Base-by-base conservation (phyloP, 2,113 vertebrate species). In the Pelecanoides urinatrix region DNA sequence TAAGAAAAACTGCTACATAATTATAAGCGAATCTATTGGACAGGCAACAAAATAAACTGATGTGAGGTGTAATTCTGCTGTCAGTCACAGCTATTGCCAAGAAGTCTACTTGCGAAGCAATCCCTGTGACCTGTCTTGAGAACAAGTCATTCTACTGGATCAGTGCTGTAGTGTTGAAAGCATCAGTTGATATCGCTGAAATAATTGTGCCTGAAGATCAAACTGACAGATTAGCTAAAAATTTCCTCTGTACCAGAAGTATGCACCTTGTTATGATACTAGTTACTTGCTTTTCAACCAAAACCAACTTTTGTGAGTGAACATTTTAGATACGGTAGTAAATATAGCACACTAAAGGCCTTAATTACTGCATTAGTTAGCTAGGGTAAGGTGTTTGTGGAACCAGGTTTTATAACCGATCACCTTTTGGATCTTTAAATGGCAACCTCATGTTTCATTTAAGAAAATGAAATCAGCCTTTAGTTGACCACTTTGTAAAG, bases 71-170 rank as follows among this genome's bases (percentile, higher is more conserved):
- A 91, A 84, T 53, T 91, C 49, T 87, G 85, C 65, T 71, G 68
- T 73, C 61, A 88, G n/a, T 14, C 83, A 75, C 34, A 65, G 66
- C 25, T 78, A 87, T 3, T 91, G 38, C 91, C 94, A 90, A 68
- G 55, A 70, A 34, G n/a, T 34, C 53, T 65, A 42, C 55, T 36
- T 81, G 73, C 61, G 65, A 92, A 82, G 80, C 70, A 82, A 94
- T 72, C 83, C 53, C 44, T 40, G 40, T 40, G 40, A 85, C 19
- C 91, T 58, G 53, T 61, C 73, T 47, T 42, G 49, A 72, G 86
- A 95, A 92, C 62, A 85, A 89, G 79, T 36, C 62, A 72, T 92
- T 78, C 86, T 42, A 84, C 88, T 89, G 36, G 71, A 78, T 90
- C 65, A 71, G 25, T 56, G 50, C 47, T 62, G 52, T 26, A 52